phyloP scores from a whole-genome alignment of 2,888 invertebrate species.

The Belgica antarctica region DNA sequence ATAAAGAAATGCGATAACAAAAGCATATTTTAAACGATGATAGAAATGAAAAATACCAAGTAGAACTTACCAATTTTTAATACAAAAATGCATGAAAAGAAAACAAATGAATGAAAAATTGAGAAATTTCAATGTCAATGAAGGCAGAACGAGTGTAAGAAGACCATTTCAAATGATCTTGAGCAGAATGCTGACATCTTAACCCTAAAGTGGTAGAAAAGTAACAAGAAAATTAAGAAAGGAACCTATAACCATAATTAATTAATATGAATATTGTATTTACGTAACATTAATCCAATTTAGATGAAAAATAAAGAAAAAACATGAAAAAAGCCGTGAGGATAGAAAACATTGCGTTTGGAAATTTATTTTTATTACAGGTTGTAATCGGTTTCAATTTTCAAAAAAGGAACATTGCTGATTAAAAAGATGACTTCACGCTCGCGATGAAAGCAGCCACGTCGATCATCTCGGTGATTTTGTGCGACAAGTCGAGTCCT shows the following conservation, averaged over 20 bases:
- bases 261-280: slow-evolving; percentile 39
- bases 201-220: neutral
- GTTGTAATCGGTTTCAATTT: no score
- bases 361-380: neutral
- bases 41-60: slow-evolving; percentile 30
- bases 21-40: slow-evolving; percentile 40
- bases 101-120: neutral
- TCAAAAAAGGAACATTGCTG: no score
- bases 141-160: no score
- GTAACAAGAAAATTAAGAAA: slow-evolving; percentile 28
- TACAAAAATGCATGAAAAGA: slow-evolving; percentile 26
- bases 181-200: neutral
- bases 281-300: slow-evolving; percentile 43
- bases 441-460: no score
- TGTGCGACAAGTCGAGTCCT: no score
- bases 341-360: slow-evolving; percentile 20
- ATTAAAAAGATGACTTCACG: no score
- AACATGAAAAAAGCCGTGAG: slow-evolving; percentile 17
- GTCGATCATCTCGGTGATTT: no score
- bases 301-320: slow-evolving; percentile 43
- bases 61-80: slow-evolving; percentile 43
- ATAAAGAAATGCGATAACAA: slow-evolving; percentile 28
- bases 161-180: neutral
- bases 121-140: no score
- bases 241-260: slow-evolving; percentile 43